Evolutionary conservation across 2,797 vertebrate species (phyloP), one percentile per base, ranked within the genome.

Genomic region (Lycodopsis pacificus): DNA sequence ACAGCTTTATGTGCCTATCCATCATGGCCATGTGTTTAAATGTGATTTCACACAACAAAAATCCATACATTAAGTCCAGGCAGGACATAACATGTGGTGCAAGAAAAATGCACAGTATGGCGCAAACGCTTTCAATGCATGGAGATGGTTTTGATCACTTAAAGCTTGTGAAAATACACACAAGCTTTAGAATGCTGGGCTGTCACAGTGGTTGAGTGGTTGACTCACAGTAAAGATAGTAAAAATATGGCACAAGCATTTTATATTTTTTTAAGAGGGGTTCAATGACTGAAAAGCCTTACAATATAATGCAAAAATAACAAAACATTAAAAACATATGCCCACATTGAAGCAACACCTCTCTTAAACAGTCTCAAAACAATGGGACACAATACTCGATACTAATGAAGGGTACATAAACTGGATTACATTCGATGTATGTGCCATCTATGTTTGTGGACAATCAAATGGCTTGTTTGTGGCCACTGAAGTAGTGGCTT

Each of bases 41-140:
- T 78, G 56, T 30, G 49, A 73, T 78, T 85, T 82, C 53, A 70
- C 53, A 56, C 54, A 25, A 62, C 64, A 34, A 20, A 77, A 65
- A 53, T 70, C 72, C 25, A 77, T 63, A 65, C 19, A 63, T 73
- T 62, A 77, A 40, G 34, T 38, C 14, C 27, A 66, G 32, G 32
- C 17, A 62, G 30, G 57, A 70, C 61, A 67, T 25, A 61, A 36
- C 25, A 20, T 59, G 40, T 54, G 22, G 46, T 48, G 15, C 0
- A 40, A 38, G 7, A 78, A 13, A 59, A 51, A 54, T 34, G 17
- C n/a, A 70, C 13, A 32, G 59, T 25, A 38, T 75, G 9, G 54
- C 68, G 62, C 48, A 54, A 63, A 64, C 0, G 2, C 27, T 66
- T 69, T 80, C 69, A 69, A 69, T 2, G 1, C 34, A 19, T 44